Evolutionary conservation across 2,797 vertebrate species (phyloP).

Genomic region (Poecile montanus): DNA sequence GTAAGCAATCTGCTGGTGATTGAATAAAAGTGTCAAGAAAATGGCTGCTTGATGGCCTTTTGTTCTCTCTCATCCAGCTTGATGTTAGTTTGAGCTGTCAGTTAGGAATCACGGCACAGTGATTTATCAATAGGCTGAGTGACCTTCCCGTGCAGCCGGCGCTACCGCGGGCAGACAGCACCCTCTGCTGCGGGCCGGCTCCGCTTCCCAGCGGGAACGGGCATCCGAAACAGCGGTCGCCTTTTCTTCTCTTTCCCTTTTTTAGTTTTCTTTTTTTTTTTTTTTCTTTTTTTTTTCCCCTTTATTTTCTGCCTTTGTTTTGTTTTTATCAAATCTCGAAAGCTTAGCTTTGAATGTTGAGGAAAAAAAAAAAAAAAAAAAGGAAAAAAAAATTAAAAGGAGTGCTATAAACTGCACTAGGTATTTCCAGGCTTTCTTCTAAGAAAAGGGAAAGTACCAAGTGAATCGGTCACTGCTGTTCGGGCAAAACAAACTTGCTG

Average conservation of each 20-base stretch:
- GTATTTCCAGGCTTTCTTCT: conserved; percentile 39
- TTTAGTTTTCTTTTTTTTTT: no score
- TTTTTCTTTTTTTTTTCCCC: fast-evolving
- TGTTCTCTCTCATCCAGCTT: conserved; percentile 99
- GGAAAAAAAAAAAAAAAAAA: fast-evolving
- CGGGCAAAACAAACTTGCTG: conserved; percentile 62
- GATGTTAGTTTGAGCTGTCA: conserved; percentile 99
- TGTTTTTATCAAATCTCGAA: not conserved
- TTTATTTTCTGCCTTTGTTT: not conserved
- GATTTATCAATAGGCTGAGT: conserved; percentile 99
- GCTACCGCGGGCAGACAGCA: conserved; percentile 79
- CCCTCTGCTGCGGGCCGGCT: conserved; percentile 76
- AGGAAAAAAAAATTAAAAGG: no score
- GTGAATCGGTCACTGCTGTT: not conserved
- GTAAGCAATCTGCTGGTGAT: conserved; percentile 99
- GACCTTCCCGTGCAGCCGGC: conserved; percentile 89
- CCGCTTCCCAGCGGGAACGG: not conserved
- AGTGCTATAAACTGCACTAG: not conserved
- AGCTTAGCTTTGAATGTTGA: not conserved
- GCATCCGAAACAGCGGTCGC: not conserved
- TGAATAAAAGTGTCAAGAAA: conserved; percentile 99
- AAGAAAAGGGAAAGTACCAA: conserved; percentile 59
- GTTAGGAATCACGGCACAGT: conserved; percentile 99
- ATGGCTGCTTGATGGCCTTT: conserved; percentile 99
- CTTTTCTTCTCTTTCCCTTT: not conserved